Conservation (phyloP, 2,113 vertebrate genomes). For the Elgaria multicarinata region DNA sequence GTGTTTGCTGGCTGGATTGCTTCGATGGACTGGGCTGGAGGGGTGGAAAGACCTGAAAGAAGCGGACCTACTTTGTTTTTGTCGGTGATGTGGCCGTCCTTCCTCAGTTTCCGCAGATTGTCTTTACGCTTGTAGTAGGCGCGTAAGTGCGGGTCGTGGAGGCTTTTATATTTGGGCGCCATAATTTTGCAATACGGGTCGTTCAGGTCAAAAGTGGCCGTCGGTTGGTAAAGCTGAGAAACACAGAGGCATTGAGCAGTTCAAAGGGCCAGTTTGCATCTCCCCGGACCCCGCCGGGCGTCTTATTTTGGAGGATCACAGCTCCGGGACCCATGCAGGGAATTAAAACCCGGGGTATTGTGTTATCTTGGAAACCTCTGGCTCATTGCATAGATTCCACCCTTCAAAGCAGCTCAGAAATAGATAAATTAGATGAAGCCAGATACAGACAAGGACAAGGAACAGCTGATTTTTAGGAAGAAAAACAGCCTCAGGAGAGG, state of each 20-base stretch:
- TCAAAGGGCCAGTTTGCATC: too few species aligned
- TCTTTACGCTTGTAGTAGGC: slow-evolving; percentile 69
- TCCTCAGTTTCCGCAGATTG: slow-evolving; percentile 62
- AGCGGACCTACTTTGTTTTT: slow-evolving; percentile 67
- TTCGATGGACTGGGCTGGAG: neutral
- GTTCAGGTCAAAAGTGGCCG: slow-evolving; percentile 68
- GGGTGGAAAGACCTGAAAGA: neutral
- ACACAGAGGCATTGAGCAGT: neutral
- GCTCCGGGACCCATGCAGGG: neutral
- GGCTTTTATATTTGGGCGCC: slow-evolving; percentile 69
- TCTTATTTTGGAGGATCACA: neutral
- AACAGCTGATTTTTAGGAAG: neutral
- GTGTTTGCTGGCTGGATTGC: neutral
- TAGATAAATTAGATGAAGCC: too few species aligned
- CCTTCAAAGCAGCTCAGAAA: too few species aligned
- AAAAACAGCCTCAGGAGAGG: neutral
- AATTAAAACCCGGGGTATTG: too few species aligned
- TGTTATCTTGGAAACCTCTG: neutral
- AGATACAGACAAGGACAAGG: neutral
- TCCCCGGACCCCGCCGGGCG: neutral
- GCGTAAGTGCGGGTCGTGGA: slow-evolving; percentile 73
- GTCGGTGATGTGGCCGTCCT: slow-evolving; percentile 67
- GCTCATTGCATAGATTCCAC: neutral
- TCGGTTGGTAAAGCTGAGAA: slow-evolving; percentile 71
- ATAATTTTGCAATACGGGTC: slow-evolving; percentile 70